These are phyloP conservation scores for Empidonax alnorum DNA, from an alignment of 2,113 vertebrate genomes.

Conservation along the genomic window DNA sequence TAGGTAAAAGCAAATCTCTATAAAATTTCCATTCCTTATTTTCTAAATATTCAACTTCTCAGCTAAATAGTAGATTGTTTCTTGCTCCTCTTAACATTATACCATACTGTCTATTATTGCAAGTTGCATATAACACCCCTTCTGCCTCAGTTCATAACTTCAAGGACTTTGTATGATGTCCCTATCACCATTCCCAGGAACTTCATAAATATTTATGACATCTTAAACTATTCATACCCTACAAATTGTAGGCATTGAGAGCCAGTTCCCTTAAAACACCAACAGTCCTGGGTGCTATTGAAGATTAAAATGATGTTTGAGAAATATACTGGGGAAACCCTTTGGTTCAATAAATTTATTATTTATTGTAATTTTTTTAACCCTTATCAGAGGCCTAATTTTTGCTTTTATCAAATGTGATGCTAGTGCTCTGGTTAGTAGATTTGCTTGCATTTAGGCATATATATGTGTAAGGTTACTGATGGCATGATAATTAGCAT, in stretches of 20 bases:
- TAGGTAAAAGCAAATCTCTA: not conserved
- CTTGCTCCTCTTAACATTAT: not conserved
- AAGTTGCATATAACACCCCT: not conserved
- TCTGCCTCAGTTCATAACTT: slow-evolving; percentile 24
- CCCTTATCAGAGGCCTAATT: not conserved
- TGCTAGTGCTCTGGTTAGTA: not conserved
- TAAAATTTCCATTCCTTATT: not conserved
- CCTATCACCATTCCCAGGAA: not conserved
- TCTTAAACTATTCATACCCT: slow-evolving; percentile 26
- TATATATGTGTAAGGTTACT: not conserved
- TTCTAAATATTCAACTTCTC: not conserved
- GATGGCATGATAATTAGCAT: not conserved
- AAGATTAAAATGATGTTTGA: not conserved
- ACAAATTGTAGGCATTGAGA: slow-evolving; percentile 20
- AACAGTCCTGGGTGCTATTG: not conserved
- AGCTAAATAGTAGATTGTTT: not conserved
- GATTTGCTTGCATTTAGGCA: not conserved
- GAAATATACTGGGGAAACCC: not conserved
- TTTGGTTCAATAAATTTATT: not conserved
- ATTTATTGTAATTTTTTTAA: not conserved
- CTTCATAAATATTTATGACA: slow-evolving; percentile 35
- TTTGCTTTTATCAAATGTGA: not conserved
- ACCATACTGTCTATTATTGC: not conserved
- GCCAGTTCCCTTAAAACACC: slow-evolving; percentile 3
- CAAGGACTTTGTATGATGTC: not conserved